Percentiles rank a stretch among this genome's conserved stretches.
Conservation (phyloP, 2,113 vertebrate genomes). For the Sinocyclocheilus anshuiensis region DNA sequence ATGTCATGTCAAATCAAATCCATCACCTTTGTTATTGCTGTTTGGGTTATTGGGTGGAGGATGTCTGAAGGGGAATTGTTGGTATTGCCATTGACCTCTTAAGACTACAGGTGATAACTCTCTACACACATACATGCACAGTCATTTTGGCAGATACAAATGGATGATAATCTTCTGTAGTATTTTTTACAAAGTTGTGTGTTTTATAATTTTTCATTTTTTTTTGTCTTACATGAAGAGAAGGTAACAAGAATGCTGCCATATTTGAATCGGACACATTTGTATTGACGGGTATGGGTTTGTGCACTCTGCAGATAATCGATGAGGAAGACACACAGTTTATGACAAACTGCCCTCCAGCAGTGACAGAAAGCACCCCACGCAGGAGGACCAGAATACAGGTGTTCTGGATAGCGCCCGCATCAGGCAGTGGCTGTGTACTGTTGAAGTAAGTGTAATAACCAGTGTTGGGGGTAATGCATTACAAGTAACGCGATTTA, state of each 20-base stretch:
- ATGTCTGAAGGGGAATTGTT: slow-evolving; percentile 17
- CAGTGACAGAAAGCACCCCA: slow-evolving; percentile 94
- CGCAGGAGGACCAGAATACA: slow-evolving; percentile 91
- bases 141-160: background rate
- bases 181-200: background rate
- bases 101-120: background rate
- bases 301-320: slow-evolving; percentile 81
- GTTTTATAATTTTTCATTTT: background rate
- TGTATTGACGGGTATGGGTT: slow-evolving; percentile 9
- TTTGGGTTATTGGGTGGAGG: slow-evolving; percentile 16
- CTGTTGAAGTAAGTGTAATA: slow-evolving; percentile 87
- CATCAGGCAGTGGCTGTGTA: slow-evolving; percentile 87
- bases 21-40: background rate
- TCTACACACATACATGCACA: background rate
- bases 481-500: too few relatives aligned
- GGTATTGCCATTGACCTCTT: background rate
- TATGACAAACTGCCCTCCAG: slow-evolving; percentile 96
- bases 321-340: slow-evolving; percentile 98
- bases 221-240: background rate
- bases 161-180: background rate
- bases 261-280: background rate
- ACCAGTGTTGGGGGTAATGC: too few relatives aligned
- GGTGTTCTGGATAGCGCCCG: slow-evolving; percentile 93
- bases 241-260: background rate
- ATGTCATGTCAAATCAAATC: slow-evolving; percentile 26